Percentiles rank a stretch among this genome's conserved stretches.
These are phyloP conservation scores for Spialia ferax DNA, from an alignment of 2,888 invertebrate genomes.

Conservation along the genomic window DNA sequence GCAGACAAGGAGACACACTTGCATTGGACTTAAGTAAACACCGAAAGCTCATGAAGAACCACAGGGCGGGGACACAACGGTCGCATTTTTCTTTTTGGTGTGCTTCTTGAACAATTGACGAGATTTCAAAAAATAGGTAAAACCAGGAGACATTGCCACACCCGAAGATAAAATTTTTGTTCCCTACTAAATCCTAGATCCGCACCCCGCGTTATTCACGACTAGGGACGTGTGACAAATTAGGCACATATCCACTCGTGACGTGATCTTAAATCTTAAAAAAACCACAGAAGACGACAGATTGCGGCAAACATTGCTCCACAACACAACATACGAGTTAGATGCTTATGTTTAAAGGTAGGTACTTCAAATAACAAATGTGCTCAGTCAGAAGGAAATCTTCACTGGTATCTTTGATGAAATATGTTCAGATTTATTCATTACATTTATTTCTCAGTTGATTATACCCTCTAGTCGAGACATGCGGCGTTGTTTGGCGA, in stretches of 20 bases:
- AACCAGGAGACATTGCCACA: not conserved
- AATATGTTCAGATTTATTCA: slow-evolving; percentile 12
- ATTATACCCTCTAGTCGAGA: slow-evolving; percentile 21
- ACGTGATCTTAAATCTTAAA: slow-evolving; percentile 1
- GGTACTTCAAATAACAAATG: not conserved
- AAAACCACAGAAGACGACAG: not conserved
- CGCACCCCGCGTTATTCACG: not conserved
- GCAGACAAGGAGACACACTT: too few relatives aligned
- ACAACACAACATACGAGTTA: not conserved
- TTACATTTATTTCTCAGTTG: slow-evolving; percentile 24
- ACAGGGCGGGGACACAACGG: not conserved
- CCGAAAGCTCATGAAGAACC: too few relatives aligned
- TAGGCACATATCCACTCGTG: not conserved
- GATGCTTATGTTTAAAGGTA: not conserved
- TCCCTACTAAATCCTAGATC: not conserved
- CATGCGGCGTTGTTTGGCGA: slow-evolving; percentile 34
- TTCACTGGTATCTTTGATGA: slow-evolving; percentile 3
- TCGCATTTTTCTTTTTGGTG: not conserved
- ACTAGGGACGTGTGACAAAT: not conserved
- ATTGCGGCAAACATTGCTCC: not conserved
- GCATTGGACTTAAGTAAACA: too few relatives aligned
- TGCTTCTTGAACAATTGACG: not conserved
- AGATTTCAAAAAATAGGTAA: not conserved
- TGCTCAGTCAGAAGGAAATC: not conserved
- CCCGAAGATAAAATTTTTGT: not conserved